Percentiles rank a stretch among this genome's conserved stretches.
phyloP scores from a whole-genome alignment of 2,888 invertebrate species.

The Lasioglossum villosulum region DNA sequence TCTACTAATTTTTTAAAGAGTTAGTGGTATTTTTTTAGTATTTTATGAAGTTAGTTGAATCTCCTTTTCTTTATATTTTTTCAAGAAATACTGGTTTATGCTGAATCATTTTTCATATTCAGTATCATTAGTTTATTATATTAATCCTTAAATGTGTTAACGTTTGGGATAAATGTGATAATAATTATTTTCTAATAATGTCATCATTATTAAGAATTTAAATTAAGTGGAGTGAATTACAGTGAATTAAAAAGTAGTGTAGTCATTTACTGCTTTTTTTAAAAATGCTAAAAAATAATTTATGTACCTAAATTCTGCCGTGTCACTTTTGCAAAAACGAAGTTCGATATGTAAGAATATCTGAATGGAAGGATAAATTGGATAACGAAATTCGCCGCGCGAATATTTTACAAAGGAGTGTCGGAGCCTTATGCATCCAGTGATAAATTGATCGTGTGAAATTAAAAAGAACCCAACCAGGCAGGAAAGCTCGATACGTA shows the following conservation, averaged over 20 bases:
- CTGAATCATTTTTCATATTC: neutral
- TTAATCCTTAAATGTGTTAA: neutral
- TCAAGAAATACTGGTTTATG: too few relatives aligned
- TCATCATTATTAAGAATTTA: too few relatives aligned
- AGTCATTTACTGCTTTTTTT: too few relatives aligned
- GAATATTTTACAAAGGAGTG: conserved; percentile 3
- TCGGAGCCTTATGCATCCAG: neutral
- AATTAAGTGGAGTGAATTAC: too few relatives aligned
- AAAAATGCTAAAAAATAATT: neutral
- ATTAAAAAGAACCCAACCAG: neutral
- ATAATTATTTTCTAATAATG: too few relatives aligned
- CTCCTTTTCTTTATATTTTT: neutral
- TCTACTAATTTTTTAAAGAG: too few relatives aligned
- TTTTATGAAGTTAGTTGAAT: neutral
- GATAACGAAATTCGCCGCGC: neutral
- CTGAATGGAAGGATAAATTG: neutral
- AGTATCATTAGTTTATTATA: neutral
- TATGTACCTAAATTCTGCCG: neutral
- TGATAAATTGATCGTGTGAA: neutral
- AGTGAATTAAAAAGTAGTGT: too few relatives aligned
- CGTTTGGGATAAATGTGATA: neutral
- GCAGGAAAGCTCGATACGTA: neutral
- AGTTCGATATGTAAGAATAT: neutral
- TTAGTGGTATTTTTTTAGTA: neutral
- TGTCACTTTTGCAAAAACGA: neutral